These are phyloP conservation scores for Yasuhikotakia modesta DNA, from an alignment of 2,797 vertebrate genomes.

Conservation along the genomic window DNA sequence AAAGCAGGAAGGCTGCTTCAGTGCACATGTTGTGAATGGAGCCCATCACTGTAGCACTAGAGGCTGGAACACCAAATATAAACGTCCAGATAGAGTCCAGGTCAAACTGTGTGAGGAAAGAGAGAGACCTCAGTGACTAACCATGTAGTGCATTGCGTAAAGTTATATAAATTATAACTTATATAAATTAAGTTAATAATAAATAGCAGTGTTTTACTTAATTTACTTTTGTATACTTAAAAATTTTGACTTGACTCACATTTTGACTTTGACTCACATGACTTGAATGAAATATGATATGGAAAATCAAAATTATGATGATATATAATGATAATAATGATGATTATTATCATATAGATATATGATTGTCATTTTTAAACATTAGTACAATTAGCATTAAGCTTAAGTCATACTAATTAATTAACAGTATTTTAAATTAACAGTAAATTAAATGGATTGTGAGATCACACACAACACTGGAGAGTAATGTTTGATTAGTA, in stretches of 20 bases:
- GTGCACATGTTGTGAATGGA: conserved; percentile 93
- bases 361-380: background rate
- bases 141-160: background rate
- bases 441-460: background rate
- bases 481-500: conserved; percentile 51
- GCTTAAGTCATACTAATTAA: background rate
- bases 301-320: background rate
- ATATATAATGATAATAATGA: background rate
- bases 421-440: no score
- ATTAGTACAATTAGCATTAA: background rate
- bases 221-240: no score
- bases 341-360: no score
- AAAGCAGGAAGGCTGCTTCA: conserved; percentile 90
- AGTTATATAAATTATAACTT: no score
- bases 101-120: conserved; percentile 83
- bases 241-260: no score
- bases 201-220: no score
- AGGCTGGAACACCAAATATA: conserved; percentile 96
- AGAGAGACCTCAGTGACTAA: background rate
- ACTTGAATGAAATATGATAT: background rate
- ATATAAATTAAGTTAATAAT: no score
- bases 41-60: conserved; percentile 87
- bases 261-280: no score
- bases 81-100: conserved; percentile 98
- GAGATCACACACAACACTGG: background rate